Evolutionary conservation across 2,888 invertebrate species (phyloP), one percentile per base, ranked within the genome.

Genomic region (Bombylius discolor): DNA sequence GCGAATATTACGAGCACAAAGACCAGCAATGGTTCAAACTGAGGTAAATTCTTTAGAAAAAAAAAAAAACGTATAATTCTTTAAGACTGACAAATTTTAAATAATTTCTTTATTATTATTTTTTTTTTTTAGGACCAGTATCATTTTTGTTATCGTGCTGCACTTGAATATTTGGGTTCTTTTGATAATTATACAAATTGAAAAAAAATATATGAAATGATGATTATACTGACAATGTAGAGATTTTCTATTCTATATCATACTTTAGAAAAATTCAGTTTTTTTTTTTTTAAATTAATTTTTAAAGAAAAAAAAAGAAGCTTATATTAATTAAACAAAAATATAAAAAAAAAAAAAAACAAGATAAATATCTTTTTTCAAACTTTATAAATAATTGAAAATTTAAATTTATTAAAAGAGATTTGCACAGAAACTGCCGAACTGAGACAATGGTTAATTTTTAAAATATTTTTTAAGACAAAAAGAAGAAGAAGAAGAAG

Each of bases 21-120:
- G 99, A 66, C 96, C 97, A 60, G 96, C 96, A 65, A 99, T 99
- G 98, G 97, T 99, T 66, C 98, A 99, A 77, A 97, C 98, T 64
- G 97, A 97, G 88, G 97, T 95, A 75, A 69, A 69, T 44, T 63
- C 52, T 47, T 34, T 34, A 55, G 3, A 6, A 51, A 46, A 42
- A 46, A 11, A 53, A 50, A 36, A 36, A 36, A 8, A 4, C n/a
- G n/a, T n/a, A 36, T 8, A 36, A 36, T 36, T 36, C 4, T 9
- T 8, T 36, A 7, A 3, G 8, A 4, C 23, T 11, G n/a, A 51
- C 13, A 50, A 23, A 36, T 4, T 36, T 7, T 36, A 36, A 6
- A 3, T 36, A 36, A 7, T 36, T 36, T 36, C 34, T 47, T 34
- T 13, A 47, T 47, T n/a, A 33, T 42, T 47, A 11, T 11, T n/a